A percentile compares a stretch with the other conserved stretches of the same genome.
phyloP scores from a whole-genome alignment of 2,797 vertebrate species.

The Megalops cyprinoides region DNA sequence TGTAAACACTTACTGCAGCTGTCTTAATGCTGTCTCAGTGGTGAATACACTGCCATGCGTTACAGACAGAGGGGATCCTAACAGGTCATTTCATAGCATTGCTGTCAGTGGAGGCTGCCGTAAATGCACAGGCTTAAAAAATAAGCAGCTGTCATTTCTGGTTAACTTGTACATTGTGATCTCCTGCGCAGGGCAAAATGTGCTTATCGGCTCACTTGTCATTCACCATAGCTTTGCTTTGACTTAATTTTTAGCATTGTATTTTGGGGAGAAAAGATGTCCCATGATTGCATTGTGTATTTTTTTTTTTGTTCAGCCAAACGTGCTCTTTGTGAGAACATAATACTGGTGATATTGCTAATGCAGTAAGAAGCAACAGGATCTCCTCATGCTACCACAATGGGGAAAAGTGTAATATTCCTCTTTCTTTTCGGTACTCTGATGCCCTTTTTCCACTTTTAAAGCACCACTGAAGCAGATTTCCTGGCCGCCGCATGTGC shows the following conservation, averaged over 20 bases:
- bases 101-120: not conserved
- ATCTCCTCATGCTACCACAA: not conserved
- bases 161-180: not conserved
- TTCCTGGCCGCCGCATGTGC: not conserved
- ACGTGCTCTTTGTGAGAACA: not conserved
- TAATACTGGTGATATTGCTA: slow-evolving; percentile 5
- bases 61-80: not conserved
- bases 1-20: not conserved
- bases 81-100: not conserved
- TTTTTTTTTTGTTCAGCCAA: not conserved
- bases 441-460: not conserved
- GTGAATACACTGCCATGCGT: not conserved
- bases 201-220: not conserved
- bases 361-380: not conserved
- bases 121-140: not conserved
- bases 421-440: not conserved
- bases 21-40: not conserved
- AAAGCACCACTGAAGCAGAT: not conserved
- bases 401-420: not conserved
- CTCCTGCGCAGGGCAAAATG: not conserved
- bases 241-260: not conserved
- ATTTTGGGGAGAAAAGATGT: not conserved
- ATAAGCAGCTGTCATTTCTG: not conserved
- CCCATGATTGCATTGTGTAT: not conserved
- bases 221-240: not conserved